Evolutionary conservation across 2,888 invertebrate genomes (phyloP), one percentile per base, ranked within the genome.

Genomic region (Drosophila robusta): DNA sequence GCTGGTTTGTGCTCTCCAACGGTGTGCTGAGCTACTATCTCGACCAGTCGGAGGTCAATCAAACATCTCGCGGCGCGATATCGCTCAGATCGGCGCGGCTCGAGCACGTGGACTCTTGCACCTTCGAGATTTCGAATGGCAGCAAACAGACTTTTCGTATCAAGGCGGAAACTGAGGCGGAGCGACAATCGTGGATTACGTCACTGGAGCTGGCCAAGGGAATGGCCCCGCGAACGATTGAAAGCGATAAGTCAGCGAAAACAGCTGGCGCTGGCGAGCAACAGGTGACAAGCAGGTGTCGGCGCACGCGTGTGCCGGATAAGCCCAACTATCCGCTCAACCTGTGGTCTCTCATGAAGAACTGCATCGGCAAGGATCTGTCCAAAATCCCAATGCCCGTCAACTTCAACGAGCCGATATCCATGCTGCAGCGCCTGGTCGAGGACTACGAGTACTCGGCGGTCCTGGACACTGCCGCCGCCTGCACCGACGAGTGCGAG

Each of bases 341-440:
- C 91, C 93, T 99, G 54, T 99, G 99, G 99, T 97, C 98, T 83
- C 98, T 99, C 88, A 99, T 99, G 98, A 99, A 99, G 93, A 99
- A 99, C 93, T 99, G 99, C 92, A 99, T 99, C 91, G 99, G 99
- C 75, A 99, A 99, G 93, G 99, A 99, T 92, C 94, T 99, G 70
- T 97, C 98, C 16, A 99, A 99, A 93, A 99, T 99, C 86, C 99
- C 99, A 5, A 99, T 99, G 96, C 99, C 99, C 41, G 99, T 99
- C 46, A 99, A 99, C 94, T 99, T 99, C 93, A 99, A 98, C 91
- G 99, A 99, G 93, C 99, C 99, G 22, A 93, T 99, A 76, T 99
- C 99, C 22, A 98, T 99, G 97, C 94, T 99, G 90, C 99, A 99
- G 93, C 95, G 92, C 36, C 94, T 99, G 82, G 97, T 98, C 5